A percentile compares a stretch with the other conserved stretches of the same genome.
Conservation (phyloP, 1,140 invertebrate species). For the Parapsyche elsis region DNA sequence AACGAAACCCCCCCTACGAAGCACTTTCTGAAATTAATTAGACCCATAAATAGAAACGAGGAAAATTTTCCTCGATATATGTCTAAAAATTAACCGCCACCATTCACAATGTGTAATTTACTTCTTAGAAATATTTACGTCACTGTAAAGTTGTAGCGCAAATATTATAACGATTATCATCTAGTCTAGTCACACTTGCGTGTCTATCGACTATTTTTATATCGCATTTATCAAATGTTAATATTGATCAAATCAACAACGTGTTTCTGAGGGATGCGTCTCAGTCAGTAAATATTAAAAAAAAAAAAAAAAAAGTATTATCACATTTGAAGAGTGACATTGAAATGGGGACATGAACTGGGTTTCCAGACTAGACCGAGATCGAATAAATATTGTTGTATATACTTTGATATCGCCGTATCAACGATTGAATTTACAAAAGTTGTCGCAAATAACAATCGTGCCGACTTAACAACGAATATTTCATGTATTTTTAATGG, state of each 20-base stretch:
- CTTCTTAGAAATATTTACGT: neutral
- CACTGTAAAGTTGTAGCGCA: neutral
- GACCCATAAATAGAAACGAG: conserved; percentile 29
- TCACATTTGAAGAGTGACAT: neutral
- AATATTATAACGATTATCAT: neutral
- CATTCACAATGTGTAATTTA: neutral
- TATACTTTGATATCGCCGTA: too few species aligned
- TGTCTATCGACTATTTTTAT: neutral
- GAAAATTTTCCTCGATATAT: neutral
- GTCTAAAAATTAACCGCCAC: neutral
- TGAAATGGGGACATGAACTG: conserved; percentile 14
- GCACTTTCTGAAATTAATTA: conserved; percentile 35
- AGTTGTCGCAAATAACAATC: too few species aligned
- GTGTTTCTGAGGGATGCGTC: neutral
- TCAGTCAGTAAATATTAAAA: neutral
- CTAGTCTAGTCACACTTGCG: neutral
- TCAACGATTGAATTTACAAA: too few species aligned
- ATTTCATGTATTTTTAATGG: too few species aligned
- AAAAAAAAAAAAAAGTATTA: too few species aligned
- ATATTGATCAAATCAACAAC: conserved; percentile 13
- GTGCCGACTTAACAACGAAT: too few species aligned
- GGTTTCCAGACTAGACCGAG: neutral
- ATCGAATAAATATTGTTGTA: conserved; percentile 12
- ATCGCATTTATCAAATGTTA: conserved; percentile 10
- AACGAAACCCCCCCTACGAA: neutral